Base-by-base conservation (phyloP, 1,140 invertebrate genomes). In the Drosophila albomicans region DNA sequence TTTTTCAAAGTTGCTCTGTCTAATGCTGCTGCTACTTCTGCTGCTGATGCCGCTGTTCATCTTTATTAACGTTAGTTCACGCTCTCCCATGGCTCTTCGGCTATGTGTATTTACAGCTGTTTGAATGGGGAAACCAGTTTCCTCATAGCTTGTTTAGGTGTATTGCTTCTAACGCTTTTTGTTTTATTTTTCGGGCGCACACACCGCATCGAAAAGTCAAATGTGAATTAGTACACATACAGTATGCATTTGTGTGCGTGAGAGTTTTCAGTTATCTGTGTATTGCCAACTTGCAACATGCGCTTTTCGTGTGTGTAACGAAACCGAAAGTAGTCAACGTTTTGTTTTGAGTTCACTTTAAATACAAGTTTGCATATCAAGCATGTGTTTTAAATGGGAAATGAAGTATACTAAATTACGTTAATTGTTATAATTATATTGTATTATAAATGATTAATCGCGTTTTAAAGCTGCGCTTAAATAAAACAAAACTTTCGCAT, bases 101-200 rank as follows among this genome's bases (percentile, higher is more conserved):
- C 41, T 63, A 25, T 59, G 16, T 88, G 67, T 78, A 61, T 58
- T 78, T 78, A 72, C 84, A 88, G 80, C 84, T 88, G 84, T 80
- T 87, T 54, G 7, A 49, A 65, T 64, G 65, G 51, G 28, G 52
- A 88, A 87, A 87, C 84, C 84, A 78, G 84, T 87, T 87, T 87
- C 30, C 49, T 10, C 13, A 5, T 35, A 35, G 66, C 67, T 68
- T 66, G 45, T 62, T 69, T 67, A 67, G 63, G 25, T 68, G 51
- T 76, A 63, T 62, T 13, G 41, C n/a, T 76, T 76, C 72, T 77
- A 77, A 69, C 65, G 66, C 58, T 82, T 64, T 75, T 79, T 74
- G 71, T 65, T 75, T 75, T 25, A 25, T 38, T 75, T 79, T 82
- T 70, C 70, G 80, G 80, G 51, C 69, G 20, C 80, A 67, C 5